Conservation (phyloP, 2,113 vertebrate species). For the Cygnus buccinator region DNA sequence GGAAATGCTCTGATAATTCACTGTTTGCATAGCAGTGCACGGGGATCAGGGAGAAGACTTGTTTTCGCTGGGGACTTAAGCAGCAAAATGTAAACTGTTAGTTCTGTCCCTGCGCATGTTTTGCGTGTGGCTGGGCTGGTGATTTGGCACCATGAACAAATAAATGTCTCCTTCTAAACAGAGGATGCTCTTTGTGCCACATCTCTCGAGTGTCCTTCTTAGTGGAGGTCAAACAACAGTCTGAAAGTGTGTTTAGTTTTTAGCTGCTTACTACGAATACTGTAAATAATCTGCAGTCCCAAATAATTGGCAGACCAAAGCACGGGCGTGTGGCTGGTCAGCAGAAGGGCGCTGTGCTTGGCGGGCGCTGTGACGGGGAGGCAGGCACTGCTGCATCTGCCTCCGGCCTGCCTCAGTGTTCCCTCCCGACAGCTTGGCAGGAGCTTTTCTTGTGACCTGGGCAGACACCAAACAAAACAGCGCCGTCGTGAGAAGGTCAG, state of each 20-base stretch:
- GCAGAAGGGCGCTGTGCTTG: neutral
- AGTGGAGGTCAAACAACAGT: neutral
- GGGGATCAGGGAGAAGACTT: neutral
- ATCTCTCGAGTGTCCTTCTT: neutral
- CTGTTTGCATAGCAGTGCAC: neutral
- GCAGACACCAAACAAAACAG: fast-evolving
- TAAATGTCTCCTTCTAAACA: constrained; percentile 1
- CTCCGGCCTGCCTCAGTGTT: neutral
- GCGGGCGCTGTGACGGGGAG: neutral
- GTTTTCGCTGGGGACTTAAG: neutral
- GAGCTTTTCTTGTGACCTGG: neutral
- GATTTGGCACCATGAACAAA: neutral
- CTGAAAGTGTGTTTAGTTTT: neutral
- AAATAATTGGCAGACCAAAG: neutral
- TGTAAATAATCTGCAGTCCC: neutral
- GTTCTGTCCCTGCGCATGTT: neutral
- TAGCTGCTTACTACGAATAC: neutral
- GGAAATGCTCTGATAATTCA: neutral
- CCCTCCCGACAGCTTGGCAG: neutral
- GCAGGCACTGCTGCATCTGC: neutral
- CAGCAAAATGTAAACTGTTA: neutral
- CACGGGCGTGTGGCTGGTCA: neutral
- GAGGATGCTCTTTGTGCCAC: neutral
- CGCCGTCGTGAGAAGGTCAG: neutral
- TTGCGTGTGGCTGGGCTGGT: neutral